phyloP scores from a whole-genome alignment of 2,113 vertebrate genomes.

The Leptodactylus fuscus region DNA sequence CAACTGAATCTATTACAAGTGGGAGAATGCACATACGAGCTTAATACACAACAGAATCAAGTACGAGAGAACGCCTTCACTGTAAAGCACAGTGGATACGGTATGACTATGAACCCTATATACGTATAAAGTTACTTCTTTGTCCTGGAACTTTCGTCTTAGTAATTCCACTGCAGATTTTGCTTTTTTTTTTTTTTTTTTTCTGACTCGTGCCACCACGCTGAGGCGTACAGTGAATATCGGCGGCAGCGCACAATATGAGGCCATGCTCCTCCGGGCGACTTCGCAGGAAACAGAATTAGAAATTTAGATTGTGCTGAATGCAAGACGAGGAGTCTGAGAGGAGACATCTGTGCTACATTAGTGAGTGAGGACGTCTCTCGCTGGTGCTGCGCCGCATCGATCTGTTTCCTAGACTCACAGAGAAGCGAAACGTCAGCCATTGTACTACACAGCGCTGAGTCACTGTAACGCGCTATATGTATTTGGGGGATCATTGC shows the following conservation, averaged over 20 bases:
- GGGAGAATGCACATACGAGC: too few relatives aligned
- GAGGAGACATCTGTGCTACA: slow-evolving; percentile 26
- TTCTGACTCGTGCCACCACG: not conserved
- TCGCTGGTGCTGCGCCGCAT: slow-evolving; percentile 1
- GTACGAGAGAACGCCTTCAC: not conserved
- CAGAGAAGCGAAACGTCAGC: slow-evolving; percentile 5
- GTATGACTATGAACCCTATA: too few relatives aligned
- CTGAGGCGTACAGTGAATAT: not conserved
- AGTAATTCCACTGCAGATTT: not conserved
- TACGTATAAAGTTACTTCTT: too few relatives aligned
- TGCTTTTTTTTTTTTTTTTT: not conserved
- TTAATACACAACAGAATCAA: too few relatives aligned
- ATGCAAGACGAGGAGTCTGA: not conserved
- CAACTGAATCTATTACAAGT: too few relatives aligned
- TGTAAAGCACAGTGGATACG: not conserved
- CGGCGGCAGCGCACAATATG: not conserved
- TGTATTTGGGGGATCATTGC: too few relatives aligned
- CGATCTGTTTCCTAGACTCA: slow-evolving; percentile 22
- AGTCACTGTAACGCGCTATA: not conserved
- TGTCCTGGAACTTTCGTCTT: not conserved
- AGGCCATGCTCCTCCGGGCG: not conserved
- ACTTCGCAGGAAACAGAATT: slow-evolving; percentile 15
- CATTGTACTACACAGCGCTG: not conserved
- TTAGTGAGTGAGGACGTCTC: slow-evolving; percentile 6
- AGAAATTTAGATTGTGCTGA: slow-evolving; percentile 28